Base-by-base conservation (phyloP, 2,113 vertebrate species). In the Myrmecophaga tridactyla region DNA sequence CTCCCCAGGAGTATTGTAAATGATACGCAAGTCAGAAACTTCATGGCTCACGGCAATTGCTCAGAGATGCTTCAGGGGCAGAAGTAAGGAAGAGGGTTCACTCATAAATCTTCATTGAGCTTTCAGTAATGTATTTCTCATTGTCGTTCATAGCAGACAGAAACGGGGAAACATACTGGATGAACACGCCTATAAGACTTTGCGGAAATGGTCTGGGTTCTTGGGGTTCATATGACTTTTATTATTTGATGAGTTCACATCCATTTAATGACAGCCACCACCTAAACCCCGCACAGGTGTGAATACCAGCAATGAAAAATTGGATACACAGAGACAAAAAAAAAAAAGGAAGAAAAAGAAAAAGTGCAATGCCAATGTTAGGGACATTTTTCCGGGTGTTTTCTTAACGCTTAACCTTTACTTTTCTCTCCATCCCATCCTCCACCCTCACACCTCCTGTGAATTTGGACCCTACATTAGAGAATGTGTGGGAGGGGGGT, bases 1-100 rank as follows among this genome's bases (percentile, higher is more conserved):
- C 65, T 94, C 86, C 97, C 90, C 97, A 95, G 70, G 92, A 92
- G 95, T 67, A 92, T 92, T 94, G 88, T 97, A 97, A 97, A 97
- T 96, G 96, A 97, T 96, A 90, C 1, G 5, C 72, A 63, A 96
- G 90, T 94, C 81, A 89, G 97, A 92, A 94, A 96, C 90, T 94
- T 97, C 72, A 93, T 93, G 92, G 94, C 53, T 96, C 60, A 82
- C 90, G 93, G 80, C 56, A 69, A 69, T 93, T 96, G 96, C 90
- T 96, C 70, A 75, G 77, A 92, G 86, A 85, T 93, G 65, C 34
- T 70, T 75, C 6, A 91, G 48, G 81, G 63, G 36, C 82, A 87
- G 75, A 92, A 86, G 60, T 81, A 93, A 72, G 87, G 83, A 90
- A 73, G 88, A 53, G 43, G 81, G 31, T 43, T 43, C 21, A 65